Conservation (phyloP, 2,797 vertebrate species). For the Danionella dracula region DNA sequence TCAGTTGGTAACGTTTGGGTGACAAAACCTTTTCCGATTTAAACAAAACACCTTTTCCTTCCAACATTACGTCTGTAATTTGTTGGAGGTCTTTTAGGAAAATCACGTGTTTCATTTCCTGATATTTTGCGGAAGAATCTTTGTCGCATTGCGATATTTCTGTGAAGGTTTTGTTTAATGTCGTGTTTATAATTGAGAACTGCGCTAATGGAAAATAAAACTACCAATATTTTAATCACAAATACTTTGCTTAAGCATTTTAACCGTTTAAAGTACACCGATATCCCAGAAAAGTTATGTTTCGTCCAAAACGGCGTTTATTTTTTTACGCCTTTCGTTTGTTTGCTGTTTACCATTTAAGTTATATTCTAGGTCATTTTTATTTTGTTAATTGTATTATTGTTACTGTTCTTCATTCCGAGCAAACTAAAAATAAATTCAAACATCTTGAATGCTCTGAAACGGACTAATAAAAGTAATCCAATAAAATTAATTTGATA, state of each 20-base stretch:
- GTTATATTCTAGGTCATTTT: background rate
- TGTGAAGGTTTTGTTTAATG: background rate
- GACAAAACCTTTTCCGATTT: conserved; percentile 24
- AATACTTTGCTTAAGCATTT: background rate
- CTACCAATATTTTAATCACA: background rate
- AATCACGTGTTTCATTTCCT: too few relatives aligned
- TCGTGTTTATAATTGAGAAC: too few relatives aligned
- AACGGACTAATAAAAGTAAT: background rate
- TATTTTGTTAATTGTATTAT: background rate
- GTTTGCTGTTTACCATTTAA: too few relatives aligned
- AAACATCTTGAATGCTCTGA: background rate
- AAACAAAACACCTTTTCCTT: conserved; percentile 45
- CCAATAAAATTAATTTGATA: background rate
- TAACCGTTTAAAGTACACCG: too few relatives aligned
- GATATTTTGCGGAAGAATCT: too few relatives aligned
- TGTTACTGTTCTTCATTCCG: background rate
- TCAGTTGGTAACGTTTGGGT: background rate
- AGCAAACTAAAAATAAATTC: background rate
- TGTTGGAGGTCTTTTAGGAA: too few relatives aligned
- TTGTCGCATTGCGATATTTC: conserved; percentile 65
- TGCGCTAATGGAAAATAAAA: too few relatives aligned
- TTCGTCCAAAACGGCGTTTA: too few relatives aligned
- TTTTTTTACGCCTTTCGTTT: background rate
- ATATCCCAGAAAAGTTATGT: too few relatives aligned
- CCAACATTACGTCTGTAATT: too few relatives aligned